Evolutionary conservation across 2,113 vertebrate species (phyloP).

Genomic region (Romanogobio albipinnatus): DNA sequence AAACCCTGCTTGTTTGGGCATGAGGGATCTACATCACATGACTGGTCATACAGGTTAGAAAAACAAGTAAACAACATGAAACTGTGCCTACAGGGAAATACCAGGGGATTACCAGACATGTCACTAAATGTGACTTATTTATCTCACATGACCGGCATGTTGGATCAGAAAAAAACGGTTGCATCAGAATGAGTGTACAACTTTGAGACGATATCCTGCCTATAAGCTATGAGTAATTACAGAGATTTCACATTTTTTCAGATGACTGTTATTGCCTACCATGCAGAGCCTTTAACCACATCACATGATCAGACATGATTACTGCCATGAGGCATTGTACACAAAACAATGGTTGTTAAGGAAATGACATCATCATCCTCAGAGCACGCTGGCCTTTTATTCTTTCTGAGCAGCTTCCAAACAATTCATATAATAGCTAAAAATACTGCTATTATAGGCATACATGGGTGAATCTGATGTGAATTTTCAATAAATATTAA

Average conservation of each 20-base stretch:
- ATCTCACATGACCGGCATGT: not conserved
- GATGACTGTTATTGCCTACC: not conserved
- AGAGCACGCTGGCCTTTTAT: not conserved
- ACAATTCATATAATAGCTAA: not conserved
- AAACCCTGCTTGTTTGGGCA: not conserved
- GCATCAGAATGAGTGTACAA: not conserved
- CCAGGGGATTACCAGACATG: constrained; percentile 4
- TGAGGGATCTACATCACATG: not conserved
- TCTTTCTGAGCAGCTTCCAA: not conserved
- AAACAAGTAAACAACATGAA: not conserved
- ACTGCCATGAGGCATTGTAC: not conserved
- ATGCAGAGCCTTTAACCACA: not conserved
- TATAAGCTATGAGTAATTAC: not conserved
- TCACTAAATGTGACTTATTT: not conserved
- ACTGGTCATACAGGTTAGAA: not conserved
- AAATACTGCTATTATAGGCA: not conserved
- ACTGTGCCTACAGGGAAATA: constrained; percentile 16
- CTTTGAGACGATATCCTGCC: not conserved
- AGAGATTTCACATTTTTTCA: not conserved
- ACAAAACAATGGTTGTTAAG: constrained; percentile 2
- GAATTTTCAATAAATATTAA: not conserved
- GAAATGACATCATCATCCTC: not conserved
- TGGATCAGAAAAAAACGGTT: not conserved
- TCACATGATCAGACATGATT: not conserved
- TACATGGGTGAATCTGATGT: not conserved